These are phyloP conservation scores for Acropternis orthonyx DNA, from an alignment of 2,797 vertebrate genomes.

Conservation along the genomic window DNA sequence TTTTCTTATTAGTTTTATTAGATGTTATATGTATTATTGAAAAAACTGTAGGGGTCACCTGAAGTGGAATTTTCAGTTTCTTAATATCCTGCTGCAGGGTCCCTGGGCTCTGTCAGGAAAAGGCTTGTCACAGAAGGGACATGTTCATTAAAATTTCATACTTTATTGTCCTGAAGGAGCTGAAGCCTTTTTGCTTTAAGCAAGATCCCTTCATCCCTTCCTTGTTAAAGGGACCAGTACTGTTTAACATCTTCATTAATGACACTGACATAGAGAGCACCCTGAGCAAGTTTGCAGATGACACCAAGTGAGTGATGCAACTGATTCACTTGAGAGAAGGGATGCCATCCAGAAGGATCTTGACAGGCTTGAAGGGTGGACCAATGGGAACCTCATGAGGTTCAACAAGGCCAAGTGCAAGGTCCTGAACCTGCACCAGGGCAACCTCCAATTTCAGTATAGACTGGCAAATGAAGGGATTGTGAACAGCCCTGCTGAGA, in stretches of 20 bases:
- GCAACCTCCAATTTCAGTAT: accelerated
- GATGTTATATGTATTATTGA: slow-evolving; percentile 31
- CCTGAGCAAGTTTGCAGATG: background rate
- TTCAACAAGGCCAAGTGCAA: background rate
- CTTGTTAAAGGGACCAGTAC: background rate
- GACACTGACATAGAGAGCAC: too few relatives aligned
- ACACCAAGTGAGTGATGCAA: accelerated
- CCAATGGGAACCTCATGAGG: accelerated
- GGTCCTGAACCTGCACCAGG: accelerated
- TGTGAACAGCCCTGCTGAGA: background rate
- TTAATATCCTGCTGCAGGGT: slow-evolving; percentile 55
- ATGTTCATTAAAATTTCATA: background rate
- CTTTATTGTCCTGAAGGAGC: slow-evolving; percentile 1
- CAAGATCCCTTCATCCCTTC: background rate
- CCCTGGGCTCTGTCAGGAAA: slow-evolving; percentile 16
- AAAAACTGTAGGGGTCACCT: slow-evolving; percentile 37
- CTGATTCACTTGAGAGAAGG: accelerated
- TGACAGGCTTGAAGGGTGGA: background rate
- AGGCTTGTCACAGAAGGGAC: background rate
- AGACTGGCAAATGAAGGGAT: background rate
- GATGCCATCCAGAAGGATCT: background rate
- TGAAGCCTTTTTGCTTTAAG: background rate
- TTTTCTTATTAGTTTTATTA: slow-evolving; percentile 38
- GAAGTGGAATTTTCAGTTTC: slow-evolving; percentile 34
- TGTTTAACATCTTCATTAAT: background rate